phyloP scores from a whole-genome alignment of 1,140 invertebrate genomes.

The Vanessa tameamea region DNA sequence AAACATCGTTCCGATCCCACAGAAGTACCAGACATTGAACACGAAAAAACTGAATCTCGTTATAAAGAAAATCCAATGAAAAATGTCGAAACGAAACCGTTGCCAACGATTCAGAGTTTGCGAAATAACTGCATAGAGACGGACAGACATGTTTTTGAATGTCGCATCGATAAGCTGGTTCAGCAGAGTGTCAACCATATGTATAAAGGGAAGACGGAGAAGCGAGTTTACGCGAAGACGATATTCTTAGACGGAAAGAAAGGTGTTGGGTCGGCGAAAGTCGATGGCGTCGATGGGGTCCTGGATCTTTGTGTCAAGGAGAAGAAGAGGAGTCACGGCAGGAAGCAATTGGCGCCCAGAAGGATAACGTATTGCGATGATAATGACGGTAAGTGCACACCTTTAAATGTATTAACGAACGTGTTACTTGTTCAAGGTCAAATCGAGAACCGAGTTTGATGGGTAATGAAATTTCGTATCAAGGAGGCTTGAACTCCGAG shows the following conservation, averaged over 20 bases:
- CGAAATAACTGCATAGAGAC: constrained; percentile 8
- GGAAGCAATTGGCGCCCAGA: constrained; percentile 67
- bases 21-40: constrained; percentile 56
- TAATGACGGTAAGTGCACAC: constrained; percentile 45
- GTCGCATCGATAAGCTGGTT: constrained; percentile 65
- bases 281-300: constrained; percentile 45
- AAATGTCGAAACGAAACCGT: not conserved
- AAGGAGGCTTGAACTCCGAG: no score
- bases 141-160: constrained; percentile 62
- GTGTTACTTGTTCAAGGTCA: no score
- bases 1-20: constrained; percentile 55
- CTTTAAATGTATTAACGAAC: no score
- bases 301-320: constrained; percentile 68
- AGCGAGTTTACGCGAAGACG: constrained; percentile 65
- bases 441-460: no score
- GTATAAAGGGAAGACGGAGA: constrained; percentile 57
- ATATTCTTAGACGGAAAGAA: constrained; percentile 54
- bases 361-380: constrained; percentile 57
- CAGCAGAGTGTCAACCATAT: constrained; percentile 71
- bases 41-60: constrained; percentile 21
- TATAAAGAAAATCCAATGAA: constrained; percentile 4
- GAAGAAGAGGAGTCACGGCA: constrained; percentile 59
- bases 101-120: constrained; percentile 10
- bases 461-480: no score
- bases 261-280: not conserved